Conservation (phyloP, 2,113 vertebrate genomes). For the Psammodynastes pulverulentus region DNA sequence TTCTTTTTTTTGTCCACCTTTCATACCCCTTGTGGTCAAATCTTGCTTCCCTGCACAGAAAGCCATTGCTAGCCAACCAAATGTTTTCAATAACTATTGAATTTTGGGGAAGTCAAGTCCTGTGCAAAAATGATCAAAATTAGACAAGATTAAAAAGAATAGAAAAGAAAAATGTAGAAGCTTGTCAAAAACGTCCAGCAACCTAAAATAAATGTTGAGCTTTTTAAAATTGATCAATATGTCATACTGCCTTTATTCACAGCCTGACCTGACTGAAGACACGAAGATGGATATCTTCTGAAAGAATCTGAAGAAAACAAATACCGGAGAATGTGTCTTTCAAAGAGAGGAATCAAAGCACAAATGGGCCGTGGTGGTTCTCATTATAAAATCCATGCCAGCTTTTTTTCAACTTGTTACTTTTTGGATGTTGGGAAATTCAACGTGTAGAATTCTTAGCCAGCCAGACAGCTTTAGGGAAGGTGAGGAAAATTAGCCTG, state of each 20-base stretch:
- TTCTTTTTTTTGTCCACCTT: no score
- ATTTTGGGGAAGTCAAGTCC: conserved; percentile 31
- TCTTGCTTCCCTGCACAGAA: not conserved
- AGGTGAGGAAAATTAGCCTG: not conserved
- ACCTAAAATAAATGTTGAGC: conserved; percentile 22
- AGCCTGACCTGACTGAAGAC: conserved; percentile 28
- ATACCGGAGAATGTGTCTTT: not conserved
- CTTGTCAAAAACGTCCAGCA: conserved; percentile 20
- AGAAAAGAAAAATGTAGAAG: conserved; percentile 13
- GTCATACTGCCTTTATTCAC: not conserved
- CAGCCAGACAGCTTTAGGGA: not conserved
- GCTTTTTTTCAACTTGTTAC: not conserved
- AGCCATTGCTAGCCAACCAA: conserved; percentile 10
- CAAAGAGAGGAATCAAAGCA: conserved; percentile 16
- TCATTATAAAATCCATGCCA: not conserved
- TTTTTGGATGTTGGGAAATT: not conserved
- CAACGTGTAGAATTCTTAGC: not conserved
- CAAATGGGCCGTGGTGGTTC: not conserved
- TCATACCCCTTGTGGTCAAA: not conserved
- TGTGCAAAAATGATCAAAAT: conserved; percentile 43
- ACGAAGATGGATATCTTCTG: conserved; percentile 4
- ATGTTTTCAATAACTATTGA: conserved; percentile 32
- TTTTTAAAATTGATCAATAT: conserved; percentile 31
- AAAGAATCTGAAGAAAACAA: conserved; percentile 37
- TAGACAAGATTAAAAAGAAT: conserved; percentile 17